These are phyloP conservation scores for Metallyticus violacea DNA, from an alignment of 2,888 invertebrate genomes.

Conservation along the genomic window DNA sequence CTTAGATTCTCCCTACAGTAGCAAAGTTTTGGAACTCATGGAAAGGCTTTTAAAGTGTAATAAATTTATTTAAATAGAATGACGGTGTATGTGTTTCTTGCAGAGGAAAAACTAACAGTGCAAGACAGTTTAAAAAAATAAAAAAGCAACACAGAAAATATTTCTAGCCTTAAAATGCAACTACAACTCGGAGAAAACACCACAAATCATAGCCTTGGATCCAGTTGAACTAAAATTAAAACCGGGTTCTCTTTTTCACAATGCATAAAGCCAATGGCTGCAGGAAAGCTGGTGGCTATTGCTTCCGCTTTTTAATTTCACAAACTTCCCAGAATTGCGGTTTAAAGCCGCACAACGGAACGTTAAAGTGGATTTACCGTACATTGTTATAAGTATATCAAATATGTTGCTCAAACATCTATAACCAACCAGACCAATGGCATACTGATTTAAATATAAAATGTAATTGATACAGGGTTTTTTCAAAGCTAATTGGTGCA, in stretches of 20 bases:
- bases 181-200: not conserved
- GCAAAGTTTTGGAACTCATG: not conserved
- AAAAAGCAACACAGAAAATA: too few species aligned
- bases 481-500: too few species aligned
- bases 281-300: not conserved
- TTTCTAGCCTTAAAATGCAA: too few species aligned
- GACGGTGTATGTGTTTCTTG: not conserved
- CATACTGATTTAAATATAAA: too few species aligned
- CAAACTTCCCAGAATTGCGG: not conserved
- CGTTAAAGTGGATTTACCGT: not conserved
- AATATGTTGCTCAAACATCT: too few species aligned
- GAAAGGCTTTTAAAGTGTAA: not conserved
- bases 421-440: too few species aligned
- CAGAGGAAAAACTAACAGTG: not conserved
- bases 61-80: not conserved
- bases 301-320: not conserved
- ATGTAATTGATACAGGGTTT: too few species aligned
- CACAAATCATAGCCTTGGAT: not conserved
- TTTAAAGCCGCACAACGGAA: not conserved
- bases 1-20: not conserved
- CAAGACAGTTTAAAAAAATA: too few species aligned
- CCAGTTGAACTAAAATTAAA: not conserved
- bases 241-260: not conserved
- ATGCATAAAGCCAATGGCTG: not conserved
- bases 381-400: too few species aligned